phyloP scores from a whole-genome alignment of 2,113 vertebrate genomes.

The Marmota monax region DNA sequence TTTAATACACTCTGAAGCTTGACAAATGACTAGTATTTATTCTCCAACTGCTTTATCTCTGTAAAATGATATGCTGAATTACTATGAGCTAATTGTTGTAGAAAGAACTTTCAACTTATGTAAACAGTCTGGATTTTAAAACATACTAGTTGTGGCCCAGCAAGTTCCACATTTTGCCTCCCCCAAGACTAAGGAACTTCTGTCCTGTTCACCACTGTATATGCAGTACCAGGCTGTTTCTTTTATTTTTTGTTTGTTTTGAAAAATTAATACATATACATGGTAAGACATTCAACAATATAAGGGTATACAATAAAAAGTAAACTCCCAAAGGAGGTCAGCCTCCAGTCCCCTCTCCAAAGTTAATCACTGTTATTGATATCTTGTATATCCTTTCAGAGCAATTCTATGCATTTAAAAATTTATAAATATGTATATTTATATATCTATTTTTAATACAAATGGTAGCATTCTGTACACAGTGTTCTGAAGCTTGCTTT shows the following conservation, averaged over 20 bases:
- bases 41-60: constrained; percentile 72
- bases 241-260: constrained; percentile 9
- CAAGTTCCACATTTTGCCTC: constrained; percentile 22
- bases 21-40: constrained; percentile 64
- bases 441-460: constrained; percentile 85
- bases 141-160: neutral
- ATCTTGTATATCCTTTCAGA: constrained; percentile 71
- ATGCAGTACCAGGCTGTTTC: constrained; percentile 25
- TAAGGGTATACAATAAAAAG: constrained; percentile 8
- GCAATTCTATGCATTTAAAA: constrained; percentile 80
- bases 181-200: neutral
- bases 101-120: constrained; percentile 54
- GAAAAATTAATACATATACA: constrained; percentile 51
- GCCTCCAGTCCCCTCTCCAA: neutral
- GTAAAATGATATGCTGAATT: constrained; percentile 54
- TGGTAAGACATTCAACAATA: constrained; percentile 41
- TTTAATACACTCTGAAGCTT: neutral
- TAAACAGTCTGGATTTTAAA: constrained; percentile 64
- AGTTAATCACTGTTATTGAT: constrained; percentile 63
- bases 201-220: neutral
- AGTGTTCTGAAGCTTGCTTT: constrained; percentile 77
- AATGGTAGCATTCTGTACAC: constrained; percentile 76
- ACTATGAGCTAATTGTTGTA: constrained; percentile 47
- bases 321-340: neutral
- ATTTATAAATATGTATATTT: constrained; percentile 83